Evolutionary conservation across 2,797 vertebrate genomes (phyloP).

Genomic region (Tokudaia tokunoshimensis): DNA sequence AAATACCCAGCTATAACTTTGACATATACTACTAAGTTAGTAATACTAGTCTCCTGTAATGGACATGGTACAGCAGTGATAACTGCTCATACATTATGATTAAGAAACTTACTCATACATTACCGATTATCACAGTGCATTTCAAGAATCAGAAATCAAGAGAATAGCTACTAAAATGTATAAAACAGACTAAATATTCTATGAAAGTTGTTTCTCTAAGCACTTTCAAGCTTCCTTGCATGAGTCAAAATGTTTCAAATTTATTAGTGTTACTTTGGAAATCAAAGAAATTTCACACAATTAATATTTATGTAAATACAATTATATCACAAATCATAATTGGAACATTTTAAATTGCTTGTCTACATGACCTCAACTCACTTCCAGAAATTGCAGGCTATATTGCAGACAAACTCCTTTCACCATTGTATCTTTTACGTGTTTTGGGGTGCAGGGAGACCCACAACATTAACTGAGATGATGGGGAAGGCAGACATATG

Average conservation of each 20-base stretch:
- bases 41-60: background rate
- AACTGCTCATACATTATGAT: too few relatives aligned
- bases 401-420: background rate
- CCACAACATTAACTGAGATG: conserved; percentile 88
- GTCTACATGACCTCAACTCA: background rate
- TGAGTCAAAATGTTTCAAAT: background rate
- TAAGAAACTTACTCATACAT: background rate
- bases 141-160: background rate
- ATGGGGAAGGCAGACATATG: conserved; percentile 93
- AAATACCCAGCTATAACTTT: background rate
- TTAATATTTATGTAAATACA: background rate
- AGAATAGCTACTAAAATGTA: background rate
- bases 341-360: background rate
- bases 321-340: background rate
- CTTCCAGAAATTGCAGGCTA: background rate
- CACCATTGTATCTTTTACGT: background rate
- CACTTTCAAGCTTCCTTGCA: background rate
- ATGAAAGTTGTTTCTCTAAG: background rate
- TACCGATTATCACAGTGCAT: background rate
- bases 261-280: background rate
- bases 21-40: background rate
- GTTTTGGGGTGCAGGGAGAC: conserved; percentile 83
- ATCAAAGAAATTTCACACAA: background rate
- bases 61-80: background rate
- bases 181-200: background rate